phyloP scores from a whole-genome alignment of 2,888 invertebrate genomes.

The Formica aserva region DNA sequence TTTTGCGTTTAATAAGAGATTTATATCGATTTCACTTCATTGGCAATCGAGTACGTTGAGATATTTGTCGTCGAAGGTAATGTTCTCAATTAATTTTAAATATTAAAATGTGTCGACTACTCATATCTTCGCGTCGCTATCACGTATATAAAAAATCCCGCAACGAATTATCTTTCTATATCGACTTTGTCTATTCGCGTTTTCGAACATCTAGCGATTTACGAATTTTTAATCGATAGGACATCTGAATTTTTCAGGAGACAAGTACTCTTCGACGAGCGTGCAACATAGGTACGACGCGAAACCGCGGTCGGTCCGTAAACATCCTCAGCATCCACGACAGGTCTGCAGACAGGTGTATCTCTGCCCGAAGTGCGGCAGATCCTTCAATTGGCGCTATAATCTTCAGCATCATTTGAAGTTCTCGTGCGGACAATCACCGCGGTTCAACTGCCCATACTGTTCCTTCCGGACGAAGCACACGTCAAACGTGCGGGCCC shows the following conservation, averaged over 20 bases:
- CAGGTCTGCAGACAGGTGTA: conserved; percentile 43
- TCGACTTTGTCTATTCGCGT: not conserved
- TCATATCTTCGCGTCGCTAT: not conserved
- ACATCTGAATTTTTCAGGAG: conserved; percentile 65
- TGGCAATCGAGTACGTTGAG: not conserved
- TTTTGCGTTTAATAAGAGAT: not conserved
- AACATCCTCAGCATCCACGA: conserved; percentile 11
- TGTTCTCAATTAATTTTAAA: not conserved
- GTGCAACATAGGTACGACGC: conserved; percentile 18
- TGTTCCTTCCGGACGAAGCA: conserved; percentile 73
- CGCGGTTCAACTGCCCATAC: conserved; percentile 77
- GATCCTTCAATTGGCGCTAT: conserved; percentile 68
- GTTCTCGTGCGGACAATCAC: conserved; percentile 77
- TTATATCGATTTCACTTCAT: not conserved
- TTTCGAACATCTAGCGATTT: not conserved
- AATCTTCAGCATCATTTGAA: conserved; percentile 70
- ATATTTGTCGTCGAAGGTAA: not conserved
- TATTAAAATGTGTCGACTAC: not conserved
- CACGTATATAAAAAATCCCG: not conserved
- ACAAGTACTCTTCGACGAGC: conserved; percentile 37
- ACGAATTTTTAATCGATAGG: conserved; percentile 53
- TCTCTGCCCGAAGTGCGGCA: conserved; percentile 67
- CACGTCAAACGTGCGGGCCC: conserved; percentile 71
- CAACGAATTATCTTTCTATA: not conserved
- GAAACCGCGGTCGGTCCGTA: conserved; percentile 22